phyloP scores from a whole-genome alignment of 2,113 vertebrate species.

The Actinemys pallida region DNA sequence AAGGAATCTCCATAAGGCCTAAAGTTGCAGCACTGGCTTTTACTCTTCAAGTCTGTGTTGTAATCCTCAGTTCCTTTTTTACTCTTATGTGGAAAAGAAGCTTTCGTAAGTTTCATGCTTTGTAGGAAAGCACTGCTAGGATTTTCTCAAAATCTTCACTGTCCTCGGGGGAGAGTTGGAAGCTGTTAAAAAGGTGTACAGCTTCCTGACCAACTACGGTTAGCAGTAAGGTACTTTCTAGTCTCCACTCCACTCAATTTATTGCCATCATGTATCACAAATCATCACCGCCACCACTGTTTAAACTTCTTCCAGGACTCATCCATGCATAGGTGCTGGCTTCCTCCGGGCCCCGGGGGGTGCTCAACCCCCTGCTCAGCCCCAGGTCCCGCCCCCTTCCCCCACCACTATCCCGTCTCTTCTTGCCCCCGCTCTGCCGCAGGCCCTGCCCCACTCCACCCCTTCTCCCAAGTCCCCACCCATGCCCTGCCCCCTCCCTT shows the following conservation, averaged over 20 bases:
- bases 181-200: not conserved
- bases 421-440: no score
- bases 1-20: not conserved
- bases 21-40: not conserved
- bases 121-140: not conserved
- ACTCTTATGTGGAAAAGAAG: no score
- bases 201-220: fast-evolving
- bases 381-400: no score
- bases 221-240: not conserved
- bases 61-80: not conserved
- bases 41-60: not conserved
- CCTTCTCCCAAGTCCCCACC: no score
- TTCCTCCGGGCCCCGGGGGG: no score
- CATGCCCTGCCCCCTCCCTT: no score
- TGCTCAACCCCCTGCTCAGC: no score
- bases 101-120: not conserved
- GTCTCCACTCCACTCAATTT: not conserved
- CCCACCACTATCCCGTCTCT: no score
- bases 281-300: no score
- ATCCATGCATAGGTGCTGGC: no score
- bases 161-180: not conserved
- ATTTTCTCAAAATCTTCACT: not conserved
- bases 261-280: not conserved
- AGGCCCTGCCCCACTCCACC: no score
- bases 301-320: not conserved